Evolutionary conservation across 1,140 invertebrate species (phyloP).

Genomic region (Pseudomyrmex pallidus): DNA sequence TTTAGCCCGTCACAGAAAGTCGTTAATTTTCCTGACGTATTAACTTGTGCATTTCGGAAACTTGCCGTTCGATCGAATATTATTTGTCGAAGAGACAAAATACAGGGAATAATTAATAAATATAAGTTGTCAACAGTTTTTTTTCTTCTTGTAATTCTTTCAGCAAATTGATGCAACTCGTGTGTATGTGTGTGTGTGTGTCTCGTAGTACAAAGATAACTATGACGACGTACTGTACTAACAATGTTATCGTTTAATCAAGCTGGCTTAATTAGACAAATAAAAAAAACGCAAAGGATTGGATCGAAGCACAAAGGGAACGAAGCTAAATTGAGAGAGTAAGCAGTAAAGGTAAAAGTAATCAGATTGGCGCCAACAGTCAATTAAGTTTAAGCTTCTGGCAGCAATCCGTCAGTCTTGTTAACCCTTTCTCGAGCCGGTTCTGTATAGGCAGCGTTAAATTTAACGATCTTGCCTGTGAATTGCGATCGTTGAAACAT

Average conservation of each 20-base stretch:
- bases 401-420: conserved; percentile 35
- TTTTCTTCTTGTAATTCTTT: not conserved
- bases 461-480: conserved; percentile 9
- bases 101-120: not conserved
- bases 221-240: not conserved
- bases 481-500: conserved; percentile 12
- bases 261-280: not conserved
- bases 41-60: too few species aligned
- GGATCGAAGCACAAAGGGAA: not conserved
- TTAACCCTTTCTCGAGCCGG: conserved; percentile 4
- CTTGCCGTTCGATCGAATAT: too few species aligned
- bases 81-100: too few species aligned
- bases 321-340: conserved; percentile 3
- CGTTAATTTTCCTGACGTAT: conserved; percentile 27
- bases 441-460: conserved; percentile 35
- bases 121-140: not conserved
- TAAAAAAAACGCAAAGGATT: not conserved
- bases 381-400: conserved; percentile 56
- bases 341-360: conserved; percentile 25
- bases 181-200: too few species aligned
- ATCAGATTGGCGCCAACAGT: conserved; percentile 21
- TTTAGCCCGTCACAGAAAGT: conserved; percentile 23
- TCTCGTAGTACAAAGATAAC: too few species aligned
- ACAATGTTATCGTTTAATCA: conserved; percentile 12
- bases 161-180: not conserved